phyloP scores from a whole-genome alignment of 2,888 invertebrate species.

The Nomada flava region DNA sequence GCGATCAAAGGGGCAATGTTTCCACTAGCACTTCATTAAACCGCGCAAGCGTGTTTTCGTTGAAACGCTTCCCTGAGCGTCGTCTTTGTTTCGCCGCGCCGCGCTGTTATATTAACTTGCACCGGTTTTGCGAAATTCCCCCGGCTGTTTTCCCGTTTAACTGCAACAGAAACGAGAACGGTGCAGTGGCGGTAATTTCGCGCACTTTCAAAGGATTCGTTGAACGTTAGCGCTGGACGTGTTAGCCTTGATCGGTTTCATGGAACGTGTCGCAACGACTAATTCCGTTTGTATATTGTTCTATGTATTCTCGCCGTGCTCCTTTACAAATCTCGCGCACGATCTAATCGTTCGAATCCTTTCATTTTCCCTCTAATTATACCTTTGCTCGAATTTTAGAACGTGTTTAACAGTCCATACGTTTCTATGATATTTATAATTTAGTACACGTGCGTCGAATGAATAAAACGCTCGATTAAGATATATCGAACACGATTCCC shows the following conservation, averaged over 20 bases:
- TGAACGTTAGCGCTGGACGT: constrained; percentile 18
- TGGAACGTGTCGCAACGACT: constrained; percentile 55
- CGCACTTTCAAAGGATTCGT: constrained; percentile 12
- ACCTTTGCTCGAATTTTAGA: too few relatives aligned
- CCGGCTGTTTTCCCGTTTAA: constrained; percentile 10
- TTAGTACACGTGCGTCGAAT: not conserved
- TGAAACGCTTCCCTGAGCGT: constrained; percentile 6
- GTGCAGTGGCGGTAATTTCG: not conserved
- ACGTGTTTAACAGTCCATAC: not conserved
- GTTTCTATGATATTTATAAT: not conserved
- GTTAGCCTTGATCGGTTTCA: constrained; percentile 28
- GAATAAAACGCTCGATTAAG: not conserved
- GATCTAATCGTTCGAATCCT: not conserved
- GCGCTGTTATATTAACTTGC: not conserved
- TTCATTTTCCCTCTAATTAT: not conserved
- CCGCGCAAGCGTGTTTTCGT: constrained; percentile 40
- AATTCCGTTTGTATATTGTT: constrained; percentile 65
- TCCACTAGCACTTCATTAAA: constrained; percentile 56
- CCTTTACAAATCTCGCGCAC: not conserved
- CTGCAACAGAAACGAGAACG: constrained; percentile 6
- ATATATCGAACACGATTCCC: not conserved
- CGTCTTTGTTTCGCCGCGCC: constrained; percentile 25
- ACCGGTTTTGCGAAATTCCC: not conserved
- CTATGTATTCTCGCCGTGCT: constrained; percentile 21
- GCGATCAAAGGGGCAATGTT: constrained; percentile 58